These are phyloP conservation scores for Polypedilum vanderplanki DNA, from an alignment of 1,140 invertebrate genomes.

Conservation along the genomic window DNA sequence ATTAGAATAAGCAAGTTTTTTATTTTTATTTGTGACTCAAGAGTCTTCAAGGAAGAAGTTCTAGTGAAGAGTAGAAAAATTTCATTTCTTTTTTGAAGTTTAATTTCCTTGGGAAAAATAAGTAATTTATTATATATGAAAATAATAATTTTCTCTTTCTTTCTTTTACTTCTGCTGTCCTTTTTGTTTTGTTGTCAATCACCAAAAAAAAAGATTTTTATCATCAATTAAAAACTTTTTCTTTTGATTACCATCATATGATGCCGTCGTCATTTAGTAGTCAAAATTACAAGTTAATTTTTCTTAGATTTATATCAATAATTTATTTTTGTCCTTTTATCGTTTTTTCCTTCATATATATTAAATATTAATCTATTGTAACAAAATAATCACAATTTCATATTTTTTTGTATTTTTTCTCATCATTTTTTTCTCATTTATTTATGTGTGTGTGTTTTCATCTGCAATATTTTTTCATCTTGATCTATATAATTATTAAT, in stretches of 20 bases:
- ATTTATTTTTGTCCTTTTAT: slow-evolving; percentile 30
- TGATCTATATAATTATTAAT: slow-evolving; percentile 36
- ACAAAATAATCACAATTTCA: slow-evolving; percentile 43
- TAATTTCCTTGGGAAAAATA: slow-evolving; percentile 18
- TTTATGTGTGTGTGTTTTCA: neutral
- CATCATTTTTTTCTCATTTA: slow-evolving; percentile 26
- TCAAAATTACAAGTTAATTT: neutral
- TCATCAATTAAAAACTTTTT: too few relatives aligned
- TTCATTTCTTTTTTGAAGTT: slow-evolving; percentile 1
- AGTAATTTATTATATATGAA: neutral
- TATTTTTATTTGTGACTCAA: neutral
- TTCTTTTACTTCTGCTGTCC: too few relatives aligned
- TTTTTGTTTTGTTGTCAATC: too few relatives aligned
- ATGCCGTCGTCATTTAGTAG: too few relatives aligned
- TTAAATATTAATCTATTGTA: slow-evolving; percentile 30
- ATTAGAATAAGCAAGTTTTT: neutral
- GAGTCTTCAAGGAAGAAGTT: neutral
- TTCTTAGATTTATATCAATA: slow-evolving; percentile 29
- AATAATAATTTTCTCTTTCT: too few relatives aligned
- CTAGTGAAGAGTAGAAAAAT: neutral
- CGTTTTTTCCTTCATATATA: slow-evolving; percentile 18
- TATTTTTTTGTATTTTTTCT: slow-evolving; percentile 31
- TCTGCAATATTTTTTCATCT: neutral
- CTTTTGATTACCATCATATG: too few relatives aligned
- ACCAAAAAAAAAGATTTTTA: too few relatives aligned